A percentile compares a stretch with the other conserved stretches of the same genome.
These are phyloP conservation scores for Stenopsyche tienmushanensis DNA, from an alignment of 1,140 invertebrate genomes.

Conservation along the genomic window DNA sequence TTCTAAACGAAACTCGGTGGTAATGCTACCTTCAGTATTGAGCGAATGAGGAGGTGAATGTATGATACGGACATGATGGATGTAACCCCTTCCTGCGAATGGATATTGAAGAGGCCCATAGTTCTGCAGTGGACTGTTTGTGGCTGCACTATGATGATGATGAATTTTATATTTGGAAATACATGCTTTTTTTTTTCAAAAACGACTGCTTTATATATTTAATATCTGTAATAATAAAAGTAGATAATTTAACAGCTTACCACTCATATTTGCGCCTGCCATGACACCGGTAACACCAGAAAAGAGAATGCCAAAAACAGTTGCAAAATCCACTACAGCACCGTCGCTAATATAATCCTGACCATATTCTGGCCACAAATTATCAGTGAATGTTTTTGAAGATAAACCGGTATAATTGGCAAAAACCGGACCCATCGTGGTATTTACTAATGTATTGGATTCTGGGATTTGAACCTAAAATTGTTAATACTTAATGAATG, in stretches of 20 bases:
- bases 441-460: constrained; percentile 67
- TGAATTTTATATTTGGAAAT: not conserved
- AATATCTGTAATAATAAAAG: constrained; percentile 8
- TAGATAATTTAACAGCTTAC: constrained; percentile 54
- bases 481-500: constrained; percentile 14
- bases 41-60: too few species aligned
- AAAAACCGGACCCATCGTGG: constrained; percentile 53
- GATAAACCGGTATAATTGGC: constrained; percentile 82
- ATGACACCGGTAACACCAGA: constrained; percentile 98
- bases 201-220: not conserved
- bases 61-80: too few species aligned
- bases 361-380: constrained; percentile 73
- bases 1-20: too few species aligned
- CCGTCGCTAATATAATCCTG: constrained; percentile 83
- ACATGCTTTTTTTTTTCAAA: not conserved
- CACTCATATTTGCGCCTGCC: constrained; percentile 99
- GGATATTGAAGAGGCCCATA: too few species aligned
- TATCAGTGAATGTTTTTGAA: constrained; percentile 69
- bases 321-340: constrained; percentile 77
- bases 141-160: too few species aligned
- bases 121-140: too few species aligned
- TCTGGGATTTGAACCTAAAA: constrained; percentile 71
- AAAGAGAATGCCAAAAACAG: constrained; percentile 92
- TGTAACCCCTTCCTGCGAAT: too few species aligned
- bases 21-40: too few species aligned